These are phyloP conservation scores for Eilema depressum DNA, from an alignment of 2,888 invertebrate species.

Conservation along the genomic window DNA sequence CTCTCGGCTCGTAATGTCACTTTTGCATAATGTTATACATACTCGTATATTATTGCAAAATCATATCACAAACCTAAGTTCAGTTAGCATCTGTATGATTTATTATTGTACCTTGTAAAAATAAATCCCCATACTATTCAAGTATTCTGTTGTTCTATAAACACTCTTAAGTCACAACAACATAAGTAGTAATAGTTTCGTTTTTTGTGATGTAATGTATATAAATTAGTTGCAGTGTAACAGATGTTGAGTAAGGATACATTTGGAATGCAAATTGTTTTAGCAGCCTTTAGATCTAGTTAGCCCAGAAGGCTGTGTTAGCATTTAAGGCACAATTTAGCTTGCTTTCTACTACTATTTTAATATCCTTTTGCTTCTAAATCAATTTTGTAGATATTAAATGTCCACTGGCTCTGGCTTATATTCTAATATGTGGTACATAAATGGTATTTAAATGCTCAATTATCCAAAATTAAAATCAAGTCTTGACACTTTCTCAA, in stretches of 20 bases:
- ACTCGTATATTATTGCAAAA: too few relatives aligned
- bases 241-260: background rate
- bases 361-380: background rate
- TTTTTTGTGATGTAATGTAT: background rate
- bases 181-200: background rate
- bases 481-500: conserved; percentile 59
- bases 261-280: conserved; percentile 1
- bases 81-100: too few relatives aligned
- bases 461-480: conserved; percentile 58
- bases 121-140: background rate
- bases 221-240: background rate
- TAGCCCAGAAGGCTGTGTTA: background rate
- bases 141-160: background rate
- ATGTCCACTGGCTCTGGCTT: background rate
- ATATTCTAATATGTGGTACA: background rate
- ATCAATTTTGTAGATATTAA: background rate
- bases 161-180: background rate
- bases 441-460: background rate
- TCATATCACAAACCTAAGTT: background rate
- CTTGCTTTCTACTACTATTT: background rate
- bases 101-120: background rate
- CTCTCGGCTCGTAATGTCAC: too few relatives aligned
- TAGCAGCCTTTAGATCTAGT: background rate
- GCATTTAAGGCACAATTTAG: background rate
- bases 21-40: too few relatives aligned